Base-by-base conservation (phyloP, 2,113 vertebrate genomes). In the Mesembrinibis cayennensis region DNA sequence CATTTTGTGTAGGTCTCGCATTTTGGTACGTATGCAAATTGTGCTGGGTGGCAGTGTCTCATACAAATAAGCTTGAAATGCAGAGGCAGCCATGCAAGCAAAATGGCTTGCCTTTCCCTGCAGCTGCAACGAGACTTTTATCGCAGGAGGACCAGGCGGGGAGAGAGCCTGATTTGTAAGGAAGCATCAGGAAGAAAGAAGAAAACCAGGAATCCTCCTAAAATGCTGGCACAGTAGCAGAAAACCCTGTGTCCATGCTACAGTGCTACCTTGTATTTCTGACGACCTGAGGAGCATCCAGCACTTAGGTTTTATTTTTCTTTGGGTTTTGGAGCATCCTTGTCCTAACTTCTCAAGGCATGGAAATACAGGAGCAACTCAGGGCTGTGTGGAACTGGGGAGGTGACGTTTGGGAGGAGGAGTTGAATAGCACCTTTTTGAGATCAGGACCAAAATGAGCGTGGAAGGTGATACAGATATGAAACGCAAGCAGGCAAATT, bases 31-130 rank as follows among this genome's bases (percentile, higher is more conserved):
- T 91, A 86, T 96, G 97, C 89, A 96, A 83, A 96, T 96, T 1
- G 7, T 83, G 89, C 85, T 61, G 89, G 58, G 71, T 95, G 93
- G 87, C 93, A 88, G 78, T 1, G 74, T 93, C 95, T 97, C 89
- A 96, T 87, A 96, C 94, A 97, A 94, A 97, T 91, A 72, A 93
- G 89, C 71, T 1, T 74, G 74, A 96, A 70, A 78, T 63, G 82
- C 84, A 94, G 91, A 88, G 78, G 78, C 82, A 96, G 93, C 84
- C 89, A 38, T 80, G 94, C 94, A 94, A 62, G 85, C 18, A 55
- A 55, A 91, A 93, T 73, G 89, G 47, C 89, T 94, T 83, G 78
- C 47, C 81, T 72, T 77, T 62, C 71, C 59, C 67, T 90, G 94
- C 93, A 95, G 91, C 89, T 95, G 92, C 91, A 69, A 1, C 0